Conservation (phyloP, 2,113 vertebrate genomes). For the Fregetta grallaria region DNA sequence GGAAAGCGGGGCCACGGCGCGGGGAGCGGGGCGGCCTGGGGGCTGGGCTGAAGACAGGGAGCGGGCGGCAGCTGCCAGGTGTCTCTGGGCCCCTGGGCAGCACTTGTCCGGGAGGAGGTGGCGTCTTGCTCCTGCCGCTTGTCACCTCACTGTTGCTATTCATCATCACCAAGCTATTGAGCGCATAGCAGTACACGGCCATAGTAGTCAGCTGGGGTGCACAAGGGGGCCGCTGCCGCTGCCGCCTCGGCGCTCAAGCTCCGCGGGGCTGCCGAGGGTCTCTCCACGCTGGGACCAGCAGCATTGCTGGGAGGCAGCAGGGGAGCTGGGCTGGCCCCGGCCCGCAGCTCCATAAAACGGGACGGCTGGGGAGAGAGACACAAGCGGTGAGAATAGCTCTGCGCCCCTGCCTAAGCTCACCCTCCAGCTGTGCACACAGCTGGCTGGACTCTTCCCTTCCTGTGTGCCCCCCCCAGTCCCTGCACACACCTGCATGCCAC, state of each 20-base stretch:
- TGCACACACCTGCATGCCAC: background rate
- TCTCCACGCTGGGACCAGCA: background rate
- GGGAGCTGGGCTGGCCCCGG: background rate
- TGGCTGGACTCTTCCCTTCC: background rate
- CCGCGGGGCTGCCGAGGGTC: background rate
- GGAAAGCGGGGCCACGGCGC: slow-evolving; percentile 64
- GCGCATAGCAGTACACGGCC: slow-evolving; percentile 81
- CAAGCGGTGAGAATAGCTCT: background rate
- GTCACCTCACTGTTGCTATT: slow-evolving; percentile 77
- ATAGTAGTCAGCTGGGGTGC: slow-evolving; percentile 74
- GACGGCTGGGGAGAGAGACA: slow-evolving; percentile 13
- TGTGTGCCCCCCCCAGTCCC: background rate
- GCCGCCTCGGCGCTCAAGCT: slow-evolving; percentile 31
- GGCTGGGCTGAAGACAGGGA: slow-evolving; percentile 63
- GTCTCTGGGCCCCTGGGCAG: slow-evolving; percentile 79
- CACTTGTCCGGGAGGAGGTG: slow-evolving; percentile 74
- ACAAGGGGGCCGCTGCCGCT: slow-evolving; percentile 39
- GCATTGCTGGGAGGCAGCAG: slow-evolving; percentile 32
- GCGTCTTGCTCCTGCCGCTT: slow-evolving; percentile 68
- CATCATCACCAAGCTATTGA: slow-evolving; percentile 82
- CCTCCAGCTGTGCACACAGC: background rate
- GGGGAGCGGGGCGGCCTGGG: slow-evolving; percentile 74
- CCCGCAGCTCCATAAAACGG: slow-evolving; percentile 70
- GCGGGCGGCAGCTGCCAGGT: slow-evolving; percentile 69
- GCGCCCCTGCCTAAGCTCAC: background rate